Evolutionary conservation across 2,113 vertebrate species (phyloP), one percentile per base, ranked within the genome.

Genomic region (Mus spicilegus): DNA sequence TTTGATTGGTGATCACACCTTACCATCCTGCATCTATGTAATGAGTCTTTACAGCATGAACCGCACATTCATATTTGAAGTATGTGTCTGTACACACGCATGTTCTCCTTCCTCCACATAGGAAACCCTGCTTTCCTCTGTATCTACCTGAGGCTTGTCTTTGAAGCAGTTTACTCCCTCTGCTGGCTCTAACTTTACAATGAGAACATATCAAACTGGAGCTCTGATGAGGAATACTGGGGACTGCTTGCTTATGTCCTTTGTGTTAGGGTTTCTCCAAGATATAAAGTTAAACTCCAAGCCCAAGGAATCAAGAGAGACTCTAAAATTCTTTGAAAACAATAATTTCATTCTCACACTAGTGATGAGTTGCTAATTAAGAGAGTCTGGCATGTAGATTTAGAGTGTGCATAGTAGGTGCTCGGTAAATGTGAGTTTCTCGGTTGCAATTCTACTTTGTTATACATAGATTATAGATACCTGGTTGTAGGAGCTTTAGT

Each of bases 121-220:
- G 28, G 4, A 87, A 73, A 51, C 63, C 56, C n/a, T 90, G 17
- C 12, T 19, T 87, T 88, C 91, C 90, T 88, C 26, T 24, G 20
- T 93, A 36, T 69, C 70, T 84, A 67, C 49, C 73, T 65, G 24
- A 92, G 42, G 36, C n/a, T 92, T 94, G 94, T 81, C 91, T 88
- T 73, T 36, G 8, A 96, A 88, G 95, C 76, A 12, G 42, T 96
- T 36, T 76, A 96, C 97, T 97, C 97, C 97, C 97, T 97, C 97
- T 98, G 86, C 97, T 98, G 97, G 97, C 78, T 96, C 92, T n/a
- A 61, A 58, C 81, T 90, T 13, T 93, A 65, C 91, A 97, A 95
- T 96, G 95, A 94, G 92, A 85, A 9, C 76, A 51, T 69, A 11
- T 73, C n/a, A 73, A 63, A 56, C 20, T 85, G n/a, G 28, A 82